Evolutionary conservation across 2,888 invertebrate genomes (phyloP).

Genomic region (Deroplatys truncata): DNA sequence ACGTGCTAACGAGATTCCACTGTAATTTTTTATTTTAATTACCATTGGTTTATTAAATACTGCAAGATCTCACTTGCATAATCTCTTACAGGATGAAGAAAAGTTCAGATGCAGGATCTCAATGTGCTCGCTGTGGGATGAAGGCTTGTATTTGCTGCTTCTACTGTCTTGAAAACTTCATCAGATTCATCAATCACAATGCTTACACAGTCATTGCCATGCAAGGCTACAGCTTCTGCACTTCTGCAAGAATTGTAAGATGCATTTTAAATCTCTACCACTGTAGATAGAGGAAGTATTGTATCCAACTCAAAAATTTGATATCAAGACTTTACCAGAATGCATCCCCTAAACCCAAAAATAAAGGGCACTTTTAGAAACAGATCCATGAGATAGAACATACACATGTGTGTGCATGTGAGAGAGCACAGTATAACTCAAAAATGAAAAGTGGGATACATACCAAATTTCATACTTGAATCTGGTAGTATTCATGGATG

Average conservation of each 20-base stretch:
- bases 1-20: too few species aligned
- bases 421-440: too few species aligned
- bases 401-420: too few species aligned
- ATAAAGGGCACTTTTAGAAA: not conserved
- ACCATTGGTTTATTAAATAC: not conserved
- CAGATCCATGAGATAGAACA: not conserved
- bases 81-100: conserved; percentile 56
- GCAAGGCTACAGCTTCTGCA: conserved; percentile 85
- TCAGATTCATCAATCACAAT: conserved; percentile 89
- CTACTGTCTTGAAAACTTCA: conserved; percentile 85
- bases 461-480: too few species aligned
- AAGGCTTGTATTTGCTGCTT: conserved; percentile 87
- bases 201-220: conserved; percentile 93
- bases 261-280: not conserved
- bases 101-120: conserved; percentile 47
- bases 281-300: too few species aligned
- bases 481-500: too few species aligned
- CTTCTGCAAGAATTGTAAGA: conserved; percentile 80
- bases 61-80: not conserved
- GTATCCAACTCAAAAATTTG: too few species aligned
- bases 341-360: too few species aligned
- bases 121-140: conserved; percentile 61
- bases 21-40: not conserved
- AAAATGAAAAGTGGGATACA: too few species aligned
- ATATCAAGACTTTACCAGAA: too few species aligned